Evolutionary conservation across 2,797 vertebrate genomes (phyloP), one percentile per base, ranked within the genome.

Genomic region (Sciaenops ocellatus): DNA sequence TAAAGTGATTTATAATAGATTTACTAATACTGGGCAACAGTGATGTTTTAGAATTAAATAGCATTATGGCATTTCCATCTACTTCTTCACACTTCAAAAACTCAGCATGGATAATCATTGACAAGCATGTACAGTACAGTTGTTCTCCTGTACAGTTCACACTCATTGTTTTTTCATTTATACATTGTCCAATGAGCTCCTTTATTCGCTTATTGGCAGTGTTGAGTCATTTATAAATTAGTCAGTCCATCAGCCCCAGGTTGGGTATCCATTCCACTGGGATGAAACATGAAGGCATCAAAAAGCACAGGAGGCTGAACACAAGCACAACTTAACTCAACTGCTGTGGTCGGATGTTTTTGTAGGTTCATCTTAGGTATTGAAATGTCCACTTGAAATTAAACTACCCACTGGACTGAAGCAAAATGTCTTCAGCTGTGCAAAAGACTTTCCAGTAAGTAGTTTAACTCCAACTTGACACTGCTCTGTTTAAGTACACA

Each of bases 231-330:
- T 85, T 86, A 75, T 66, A 73, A 85, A 85, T 63, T 26, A 18
- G 11, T 91, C 80, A 82, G 87, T 95, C 86, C 74, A 77, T 92
- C 94, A 95, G 95, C 95, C 69, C 95, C 95, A 96, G 95, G 94
- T 78, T 83, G 90, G 93, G 93, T 91, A 92, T 94, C 92, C 89
- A 82, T 69, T 88, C 88, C 92, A 94, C 90, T 73, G 87, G 86
- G 84, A 90, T 92, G 93, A 95, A 96, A 96, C 95, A 95, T 95
- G 94, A 94, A 93, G 92, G 92, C 93, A 93, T 92, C 87, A 77
- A 76, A 80, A 89, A 88, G 90, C 90, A 91, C 81, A 90, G 90
- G 89, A 92, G 89, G 90, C 78, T 30, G 78, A 86, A 89, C 86
- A 80, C 84, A 80, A 87, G 86, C 85, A 90, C 85, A 82, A 87